Evolutionary conservation across 2,888 invertebrate species (phyloP).

Genomic region (Agonopterix alstromeriana): DNA sequence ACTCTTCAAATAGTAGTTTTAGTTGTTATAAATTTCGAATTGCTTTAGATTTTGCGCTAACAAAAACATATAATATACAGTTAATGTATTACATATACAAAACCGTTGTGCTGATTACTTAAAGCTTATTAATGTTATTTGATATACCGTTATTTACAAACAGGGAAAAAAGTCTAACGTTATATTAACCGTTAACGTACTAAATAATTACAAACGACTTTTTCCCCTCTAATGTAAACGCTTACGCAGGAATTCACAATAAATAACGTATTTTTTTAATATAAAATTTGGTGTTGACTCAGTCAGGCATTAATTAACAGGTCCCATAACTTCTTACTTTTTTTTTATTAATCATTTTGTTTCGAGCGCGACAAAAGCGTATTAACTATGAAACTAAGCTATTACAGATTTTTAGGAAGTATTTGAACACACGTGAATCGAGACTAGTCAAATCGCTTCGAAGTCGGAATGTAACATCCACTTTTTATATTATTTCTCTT

Average conservation of each 20-base stretch:
- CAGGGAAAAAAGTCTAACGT: constrained; percentile 5
- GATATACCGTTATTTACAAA: constrained; percentile 10
- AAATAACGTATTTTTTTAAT: constrained; percentile 38
- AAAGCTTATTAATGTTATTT: constrained; percentile 24
- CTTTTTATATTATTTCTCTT: constrained; percentile 6
- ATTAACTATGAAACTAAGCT: constrained; percentile 25
- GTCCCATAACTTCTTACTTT: constrained; percentile 44
- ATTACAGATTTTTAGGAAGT: constrained; percentile 25
- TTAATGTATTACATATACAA: constrained; percentile 3
- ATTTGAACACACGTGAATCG: constrained; percentile 54
- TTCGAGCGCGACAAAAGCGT: constrained; percentile 28
- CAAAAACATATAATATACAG: background rate
- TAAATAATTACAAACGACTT: constrained; percentile 1
- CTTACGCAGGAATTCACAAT: constrained; percentile 23
- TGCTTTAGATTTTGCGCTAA: constrained; percentile 2
- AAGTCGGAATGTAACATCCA: constrained; percentile 32
- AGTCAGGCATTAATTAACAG: constrained; percentile 55
- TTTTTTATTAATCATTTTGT: constrained; percentile 9
- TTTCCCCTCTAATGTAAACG: constrained; percentile 4
- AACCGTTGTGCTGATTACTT: constrained; percentile 19
- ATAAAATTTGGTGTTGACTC: constrained; percentile 63
- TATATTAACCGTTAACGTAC: constrained; percentile 1
- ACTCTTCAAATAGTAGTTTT: background rate
- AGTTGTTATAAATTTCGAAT: background rate
- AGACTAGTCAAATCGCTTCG: constrained; percentile 44